Conservation (phyloP, 2,113 vertebrate genomes). For the Cephalopterus ornatus region DNA sequence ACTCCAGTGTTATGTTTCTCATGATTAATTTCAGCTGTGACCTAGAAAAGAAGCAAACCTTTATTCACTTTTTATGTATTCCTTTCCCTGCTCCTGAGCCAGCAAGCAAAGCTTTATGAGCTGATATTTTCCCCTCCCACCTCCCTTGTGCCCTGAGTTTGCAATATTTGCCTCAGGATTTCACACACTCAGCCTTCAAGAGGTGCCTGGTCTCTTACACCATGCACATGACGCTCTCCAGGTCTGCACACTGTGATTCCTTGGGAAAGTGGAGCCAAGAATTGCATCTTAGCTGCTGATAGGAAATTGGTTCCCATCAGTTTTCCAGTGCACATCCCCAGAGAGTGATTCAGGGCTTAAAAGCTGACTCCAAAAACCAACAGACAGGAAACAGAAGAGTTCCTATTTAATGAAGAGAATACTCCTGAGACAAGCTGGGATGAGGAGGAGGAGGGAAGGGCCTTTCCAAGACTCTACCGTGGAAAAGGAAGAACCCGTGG, state of each 20-base stretch:
- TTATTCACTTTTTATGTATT: neutral
- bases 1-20: neutral
- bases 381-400: slow-evolving; percentile 15
- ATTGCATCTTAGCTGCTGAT: slow-evolving; percentile 20
- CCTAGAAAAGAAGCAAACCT: neutral
- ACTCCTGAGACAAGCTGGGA: neutral
- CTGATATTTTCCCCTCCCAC: neutral
- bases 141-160: neutral
- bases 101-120: neutral
- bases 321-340: neutral
- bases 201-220: neutral
- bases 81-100: neutral
- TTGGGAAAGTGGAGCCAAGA: neutral
- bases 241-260: slow-evolving; percentile 1
- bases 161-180: neutral
- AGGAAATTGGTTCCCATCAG: neutral
- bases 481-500: neutral
- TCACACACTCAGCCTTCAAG: neutral
- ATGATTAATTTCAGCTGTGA: neutral
- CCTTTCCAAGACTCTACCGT: neutral
- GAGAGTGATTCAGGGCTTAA: neutral
- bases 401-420: neutral
- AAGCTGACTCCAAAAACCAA: neutral
- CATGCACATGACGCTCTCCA: neutral
- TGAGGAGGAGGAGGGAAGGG: neutral